Conservation (phyloP, 2,888 invertebrate species). For the Griposia aprilina region DNA sequence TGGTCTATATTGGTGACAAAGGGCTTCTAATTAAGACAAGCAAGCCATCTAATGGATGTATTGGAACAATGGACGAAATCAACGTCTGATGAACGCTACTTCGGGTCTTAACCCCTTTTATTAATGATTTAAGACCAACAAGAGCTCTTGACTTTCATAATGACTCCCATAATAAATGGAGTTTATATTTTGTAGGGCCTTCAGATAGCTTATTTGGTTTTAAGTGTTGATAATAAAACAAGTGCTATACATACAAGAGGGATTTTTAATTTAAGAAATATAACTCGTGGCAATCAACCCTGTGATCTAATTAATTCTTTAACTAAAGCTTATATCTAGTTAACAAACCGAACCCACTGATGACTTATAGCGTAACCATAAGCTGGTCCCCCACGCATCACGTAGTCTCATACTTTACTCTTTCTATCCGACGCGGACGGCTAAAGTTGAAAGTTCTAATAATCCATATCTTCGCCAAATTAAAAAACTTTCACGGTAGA, state of each 20-base stretch:
- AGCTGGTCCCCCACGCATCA: neutral
- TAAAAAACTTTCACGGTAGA: constrained; percentile 53
- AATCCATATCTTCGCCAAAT: constrained; percentile 49
- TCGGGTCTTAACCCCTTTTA: constrained; percentile 26
- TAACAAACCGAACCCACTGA: neutral
- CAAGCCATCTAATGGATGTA: constrained; percentile 28
- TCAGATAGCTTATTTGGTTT: neutral
- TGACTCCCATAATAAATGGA: constrained; percentile 10
- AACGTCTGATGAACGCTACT: constrained; percentile 18
- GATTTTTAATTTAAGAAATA: neutral
- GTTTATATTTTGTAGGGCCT: neutral
- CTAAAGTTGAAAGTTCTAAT: constrained; percentile 49
- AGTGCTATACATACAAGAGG: neutral
- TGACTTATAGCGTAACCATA: constrained; percentile 6
- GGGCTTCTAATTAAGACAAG: constrained; percentile 39
- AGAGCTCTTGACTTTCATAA: constrained; percentile 14
- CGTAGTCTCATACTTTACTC: constrained; percentile 9
- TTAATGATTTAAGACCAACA: constrained; percentile 27
- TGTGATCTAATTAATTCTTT: neutral
- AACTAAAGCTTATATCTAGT: neutral
- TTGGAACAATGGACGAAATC: constrained; percentile 38
- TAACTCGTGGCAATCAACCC: too few relatives aligned
- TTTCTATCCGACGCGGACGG: neutral
- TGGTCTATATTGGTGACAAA: constrained; percentile 46
- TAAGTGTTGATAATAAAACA: neutral